Evolutionary conservation across 2,113 vertebrate species (phyloP).

Genomic region (Neotoma lepida): DNA sequence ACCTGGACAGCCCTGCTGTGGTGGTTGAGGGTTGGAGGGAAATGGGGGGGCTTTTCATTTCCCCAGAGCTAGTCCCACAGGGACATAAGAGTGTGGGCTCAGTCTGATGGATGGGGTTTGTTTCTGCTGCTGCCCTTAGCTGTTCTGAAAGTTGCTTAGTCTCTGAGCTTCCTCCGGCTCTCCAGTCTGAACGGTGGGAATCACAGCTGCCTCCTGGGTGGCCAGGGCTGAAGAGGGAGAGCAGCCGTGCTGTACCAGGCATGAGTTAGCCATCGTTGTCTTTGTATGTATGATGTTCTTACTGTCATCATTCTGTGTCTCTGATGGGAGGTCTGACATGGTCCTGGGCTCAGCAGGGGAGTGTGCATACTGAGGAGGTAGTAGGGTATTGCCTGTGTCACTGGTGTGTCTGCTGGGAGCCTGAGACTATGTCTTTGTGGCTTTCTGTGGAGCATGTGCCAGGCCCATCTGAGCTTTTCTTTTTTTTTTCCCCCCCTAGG

Average conservation of each 20-base stretch:
- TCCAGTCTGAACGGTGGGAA: background rate
- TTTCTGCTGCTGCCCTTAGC: background rate
- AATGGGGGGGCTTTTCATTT: background rate
- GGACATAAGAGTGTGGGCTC: background rate
- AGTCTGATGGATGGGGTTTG: background rate
- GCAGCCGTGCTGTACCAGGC: background rate
- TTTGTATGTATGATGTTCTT: accelerated
- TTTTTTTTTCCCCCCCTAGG: background rate
- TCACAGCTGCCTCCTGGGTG: background rate
- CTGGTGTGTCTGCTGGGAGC: background rate
- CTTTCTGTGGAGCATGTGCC: background rate
- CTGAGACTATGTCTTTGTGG: background rate
- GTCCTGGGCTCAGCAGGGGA: background rate
- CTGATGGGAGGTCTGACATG: background rate
- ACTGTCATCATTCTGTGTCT: background rate
- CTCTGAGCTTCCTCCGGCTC: background rate
- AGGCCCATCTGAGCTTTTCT: background rate
- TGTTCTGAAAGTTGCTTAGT: background rate
- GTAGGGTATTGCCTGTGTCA: background rate
- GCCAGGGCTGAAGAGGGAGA: background rate
- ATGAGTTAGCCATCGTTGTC: accelerated
- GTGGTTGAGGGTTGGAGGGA: background rate
- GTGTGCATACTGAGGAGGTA: background rate
- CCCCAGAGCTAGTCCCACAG: background rate
- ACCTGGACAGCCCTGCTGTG: background rate